Base-by-base conservation (phyloP, 2,113 vertebrate genomes). In the Propithecus coquereli region DNA sequence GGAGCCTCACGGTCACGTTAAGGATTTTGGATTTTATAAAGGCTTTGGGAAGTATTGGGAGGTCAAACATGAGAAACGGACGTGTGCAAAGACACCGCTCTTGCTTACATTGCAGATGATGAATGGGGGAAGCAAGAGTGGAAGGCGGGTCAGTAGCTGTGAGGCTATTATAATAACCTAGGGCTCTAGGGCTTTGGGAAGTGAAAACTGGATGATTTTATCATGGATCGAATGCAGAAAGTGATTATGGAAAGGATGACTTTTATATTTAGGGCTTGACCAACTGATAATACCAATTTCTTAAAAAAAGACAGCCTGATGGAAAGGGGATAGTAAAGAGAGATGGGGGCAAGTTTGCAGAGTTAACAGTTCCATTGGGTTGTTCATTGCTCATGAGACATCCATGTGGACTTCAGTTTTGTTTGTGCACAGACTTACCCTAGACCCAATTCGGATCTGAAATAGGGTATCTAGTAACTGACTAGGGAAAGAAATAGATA, bases 271-370 rank as follows among this genome's bases (percentile, higher is more conserved):
- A 73, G 34, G 23, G 86, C n/a, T 57, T 68, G 73, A 68, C 13
- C 50, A 47, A 59, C 17, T 25, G 20, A 20, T 43, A 52, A 79
- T 47, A 7, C 14, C 65, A 52, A 8, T 40, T 74, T 87, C 23
- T 79, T 3, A 3, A 43, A 80, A 59, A 93, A 65, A 84, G 40
- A 90, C 2, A 40, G 27, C 3, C 4, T 47, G 3, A 10, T 16
- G 2, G 45, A 14, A 68, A 40, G 12, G 4, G 8, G 14, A 13
- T 5, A n/a, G 18, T 20, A 32, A 27, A 79, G 18, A 50, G 9
- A 37, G 22, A 4, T 70, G 9, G 3, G 14, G 25, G 6, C 4
- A 13, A 20, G 20, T 50, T 50, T 65, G 0, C 3, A n/a, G 17
- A 70, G 18, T 2, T 11, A n/a, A 22, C 34, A 43, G 34, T 27